Evolutionary conservation across 2,797 vertebrate genomes (phyloP), one percentile per base, ranked within the genome.

Genomic region (Lophotriccus pileatus): DNA sequence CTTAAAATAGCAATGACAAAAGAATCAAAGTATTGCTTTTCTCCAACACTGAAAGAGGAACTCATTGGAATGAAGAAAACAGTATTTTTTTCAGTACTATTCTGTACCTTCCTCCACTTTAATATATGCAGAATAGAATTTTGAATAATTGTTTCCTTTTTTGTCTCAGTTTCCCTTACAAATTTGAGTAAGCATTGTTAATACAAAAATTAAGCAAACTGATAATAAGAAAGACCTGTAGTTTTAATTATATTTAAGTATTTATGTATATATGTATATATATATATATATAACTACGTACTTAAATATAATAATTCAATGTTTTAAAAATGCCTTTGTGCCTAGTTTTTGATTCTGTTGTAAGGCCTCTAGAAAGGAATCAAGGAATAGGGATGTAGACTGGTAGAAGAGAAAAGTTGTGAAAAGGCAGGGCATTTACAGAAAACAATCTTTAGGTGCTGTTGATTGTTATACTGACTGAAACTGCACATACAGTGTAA

Each of bases 1-100:
- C 84, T 80, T 94, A 83, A 93, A 87, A 87, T 46, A 80, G 68
- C 49, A 87, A n/a, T 70, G 44, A 62, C 64, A 91, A 56, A 86
- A 94, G 63, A 89, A 85, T 74, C 22, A 46, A 64, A 84, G 25
- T 64, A 50, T 34, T 80, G 30, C 34, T 70, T 77, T 94, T 87
- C 91, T 79, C 60, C 36, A 85, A 9, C 44, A 34, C 24, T 43
- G 80, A 66, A 59, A 75, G 49, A 72, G 32, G 19, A 84, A n/a
- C 28, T 94, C 39, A 23, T 13, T 87, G 69, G 85, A 90, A 89
- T 77, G 16, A 73, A 60, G 84, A 78, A 64, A 93, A 59, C 16
- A 23, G 13, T 76, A 24, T 55, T 87, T 73, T 89, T 70, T 55
- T 74, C 12, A 44, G 78, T 30, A 44, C 25, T 89, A 50, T 43